phyloP scores from a whole-genome alignment of 2,797 vertebrate species.

The Manis pentadactyla region DNA sequence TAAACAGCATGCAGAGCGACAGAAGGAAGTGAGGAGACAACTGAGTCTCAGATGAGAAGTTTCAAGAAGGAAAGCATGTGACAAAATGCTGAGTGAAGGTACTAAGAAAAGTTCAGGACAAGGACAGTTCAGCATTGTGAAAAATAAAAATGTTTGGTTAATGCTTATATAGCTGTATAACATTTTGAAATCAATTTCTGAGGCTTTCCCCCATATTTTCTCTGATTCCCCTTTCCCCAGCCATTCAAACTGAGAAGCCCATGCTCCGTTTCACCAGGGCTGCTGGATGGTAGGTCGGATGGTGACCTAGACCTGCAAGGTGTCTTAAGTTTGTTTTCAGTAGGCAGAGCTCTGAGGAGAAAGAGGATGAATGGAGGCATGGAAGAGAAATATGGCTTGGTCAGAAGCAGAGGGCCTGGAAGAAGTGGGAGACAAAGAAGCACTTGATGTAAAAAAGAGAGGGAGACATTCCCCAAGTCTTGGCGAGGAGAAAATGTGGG shows the following conservation, averaged over 20 bases:
- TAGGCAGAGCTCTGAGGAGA: not conserved
- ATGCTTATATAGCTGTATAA: not conserved
- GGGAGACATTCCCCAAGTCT: not conserved
- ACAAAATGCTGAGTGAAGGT: accelerated
- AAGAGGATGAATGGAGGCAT: not conserved
- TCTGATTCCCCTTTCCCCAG: not conserved
- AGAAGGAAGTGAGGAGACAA: not conserved
- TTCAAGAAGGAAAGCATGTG: not conserved
- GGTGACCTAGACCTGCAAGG: too few relatives aligned
- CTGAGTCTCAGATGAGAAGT: not conserved
- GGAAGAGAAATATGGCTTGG: not conserved
- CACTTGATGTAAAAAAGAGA: not conserved
- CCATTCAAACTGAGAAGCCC: too few relatives aligned
- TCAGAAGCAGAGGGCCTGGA: not conserved
- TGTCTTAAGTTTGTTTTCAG: not conserved
- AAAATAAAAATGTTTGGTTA: not conserved
- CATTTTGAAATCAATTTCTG: not conserved
- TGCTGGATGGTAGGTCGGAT: too few relatives aligned
- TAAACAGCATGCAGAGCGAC: not conserved
- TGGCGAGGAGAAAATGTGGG: accelerated
- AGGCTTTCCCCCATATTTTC: not conserved
- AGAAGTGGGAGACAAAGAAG: not conserved
- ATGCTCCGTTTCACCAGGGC: too few relatives aligned
- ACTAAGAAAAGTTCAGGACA: not conserved
- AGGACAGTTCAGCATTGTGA: not conserved